Percentiles rank a stretch among this genome's conserved stretches.
phyloP scores from a whole-genome alignment of 2,113 vertebrate genomes.

The Salvelinus sp. region DNA sequence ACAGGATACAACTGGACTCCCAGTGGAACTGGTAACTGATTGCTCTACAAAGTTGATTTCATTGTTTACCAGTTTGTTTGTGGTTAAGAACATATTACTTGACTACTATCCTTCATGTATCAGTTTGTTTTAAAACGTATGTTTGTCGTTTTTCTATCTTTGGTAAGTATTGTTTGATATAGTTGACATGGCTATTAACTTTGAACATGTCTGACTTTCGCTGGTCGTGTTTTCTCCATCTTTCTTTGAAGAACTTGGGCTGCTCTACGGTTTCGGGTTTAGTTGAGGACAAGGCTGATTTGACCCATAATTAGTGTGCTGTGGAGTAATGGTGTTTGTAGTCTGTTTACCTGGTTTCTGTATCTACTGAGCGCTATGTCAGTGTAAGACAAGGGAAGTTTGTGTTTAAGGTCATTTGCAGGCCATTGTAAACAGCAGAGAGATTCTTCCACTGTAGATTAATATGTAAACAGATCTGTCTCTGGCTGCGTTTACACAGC shows the following conservation, averaged over 20 bases:
- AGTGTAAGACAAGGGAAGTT: not conserved
- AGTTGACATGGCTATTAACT: too few species aligned
- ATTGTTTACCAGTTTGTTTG: slow-evolving; percentile 40
- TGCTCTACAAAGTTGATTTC: not conserved
- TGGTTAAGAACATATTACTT: not conserved
- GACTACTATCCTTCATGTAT: too few species aligned
- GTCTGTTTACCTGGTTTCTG: not conserved
- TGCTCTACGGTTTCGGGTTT: not conserved
- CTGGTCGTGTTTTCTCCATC: not conserved
- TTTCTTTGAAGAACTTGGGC: not conserved
- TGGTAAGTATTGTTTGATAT: too few species aligned
- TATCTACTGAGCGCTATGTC: not conserved
- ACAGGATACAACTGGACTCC: slow-evolving; percentile 52
- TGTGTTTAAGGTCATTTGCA: not conserved
- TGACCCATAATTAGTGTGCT: not conserved
- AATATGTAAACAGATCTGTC: slow-evolving; percentile 1
- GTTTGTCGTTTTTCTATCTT: too few species aligned
- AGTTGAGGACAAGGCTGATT: not conserved
- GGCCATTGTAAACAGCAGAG: not conserved
- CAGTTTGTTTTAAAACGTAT: too few species aligned
- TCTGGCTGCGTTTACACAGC: too few species aligned
- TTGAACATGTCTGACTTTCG: too few species aligned
- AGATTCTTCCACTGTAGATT: not conserved
- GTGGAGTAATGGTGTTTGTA: slow-evolving; percentile 5
- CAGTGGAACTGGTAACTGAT: slow-evolving; percentile 28